phyloP scores from a whole-genome alignment of 2,797 vertebrate species.

The Oryzias sinensis region DNA sequence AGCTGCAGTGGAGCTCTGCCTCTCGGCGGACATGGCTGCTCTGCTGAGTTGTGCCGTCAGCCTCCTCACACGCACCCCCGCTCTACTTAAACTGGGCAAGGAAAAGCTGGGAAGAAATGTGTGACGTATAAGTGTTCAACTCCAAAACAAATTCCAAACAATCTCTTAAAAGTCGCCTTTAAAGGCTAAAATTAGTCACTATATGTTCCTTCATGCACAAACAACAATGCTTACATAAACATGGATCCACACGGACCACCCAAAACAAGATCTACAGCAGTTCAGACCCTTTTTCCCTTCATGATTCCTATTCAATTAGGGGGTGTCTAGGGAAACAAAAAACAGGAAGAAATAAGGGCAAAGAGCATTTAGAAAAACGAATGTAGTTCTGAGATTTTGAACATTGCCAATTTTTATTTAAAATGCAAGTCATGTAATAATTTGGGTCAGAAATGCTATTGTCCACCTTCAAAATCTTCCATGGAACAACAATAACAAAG shows the following conservation, averaged over 20 bases:
- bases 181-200: not conserved
- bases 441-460: too few relatives aligned
- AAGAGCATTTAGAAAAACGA: too few relatives aligned
- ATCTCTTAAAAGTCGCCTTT: not conserved
- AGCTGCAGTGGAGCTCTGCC: slow-evolving; percentile 35
- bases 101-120: slow-evolving; percentile 37
- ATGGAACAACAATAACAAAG: too few relatives aligned
- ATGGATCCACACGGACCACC: slow-evolving; percentile 46
- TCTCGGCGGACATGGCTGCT: slow-evolving; percentile 67
- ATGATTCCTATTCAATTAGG: slow-evolving; percentile 16
- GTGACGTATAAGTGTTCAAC: too few relatives aligned
- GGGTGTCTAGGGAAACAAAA: slow-evolving; percentile 11
- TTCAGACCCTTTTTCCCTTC: slow-evolving; percentile 29
- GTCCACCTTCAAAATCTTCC: too few relatives aligned
- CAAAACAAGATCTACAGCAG: slow-evolving; percentile 19
- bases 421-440: too few relatives aligned
- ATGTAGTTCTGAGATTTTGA: too few relatives aligned
- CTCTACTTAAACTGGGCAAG: slow-evolving; percentile 64
- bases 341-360: too few relatives aligned
- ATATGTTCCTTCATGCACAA: not conserved
- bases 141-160: not conserved
- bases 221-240: slow-evolving; percentile 57
- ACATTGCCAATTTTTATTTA: too few relatives aligned
- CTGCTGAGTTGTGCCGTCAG: slow-evolving; percentile 69
- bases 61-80: slow-evolving; percentile 68